phyloP scores from a whole-genome alignment of 2,888 invertebrate species.

The Lasioglossum leucozonium region DNA sequence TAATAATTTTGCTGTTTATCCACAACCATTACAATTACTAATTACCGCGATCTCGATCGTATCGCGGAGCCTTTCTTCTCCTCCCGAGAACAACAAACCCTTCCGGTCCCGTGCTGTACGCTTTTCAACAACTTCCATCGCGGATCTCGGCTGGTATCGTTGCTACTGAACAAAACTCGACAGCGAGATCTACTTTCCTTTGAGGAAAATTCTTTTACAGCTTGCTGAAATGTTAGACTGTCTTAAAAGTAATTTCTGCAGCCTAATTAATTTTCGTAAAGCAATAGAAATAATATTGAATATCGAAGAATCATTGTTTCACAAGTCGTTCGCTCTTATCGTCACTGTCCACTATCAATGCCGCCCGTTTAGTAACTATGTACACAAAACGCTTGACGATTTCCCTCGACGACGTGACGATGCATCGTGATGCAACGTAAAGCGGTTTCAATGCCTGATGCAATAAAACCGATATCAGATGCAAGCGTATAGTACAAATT shows the following conservation, averaged over 20 bases:
- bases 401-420: background rate
- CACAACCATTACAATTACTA: conserved; percentile 49
- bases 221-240: background rate
- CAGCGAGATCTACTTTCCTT: background rate
- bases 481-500: background rate
- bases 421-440: conserved; percentile 8
- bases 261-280: background rate
- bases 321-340: background rate
- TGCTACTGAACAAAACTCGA: background rate
- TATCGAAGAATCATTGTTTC: background rate
- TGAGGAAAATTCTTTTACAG: background rate
- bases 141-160: background rate
- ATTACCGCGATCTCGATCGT: conserved; percentile 40
- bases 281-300: background rate
- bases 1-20: conserved; percentile 46
- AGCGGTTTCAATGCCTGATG: background rate
- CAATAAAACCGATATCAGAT: background rate
- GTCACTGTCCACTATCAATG: background rate
- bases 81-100: conserved; percentile 26
- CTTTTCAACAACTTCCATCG: conserved; percentile 15
- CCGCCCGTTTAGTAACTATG: background rate
- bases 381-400: background rate
- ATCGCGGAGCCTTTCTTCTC: conserved; percentile 30
- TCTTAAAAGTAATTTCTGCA: background rate
- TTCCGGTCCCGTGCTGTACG: conserved; percentile 22